These are phyloP conservation scores for Xestia sexstrigata DNA, from an alignment of 2,888 invertebrate species.

Conservation along the genomic window DNA sequence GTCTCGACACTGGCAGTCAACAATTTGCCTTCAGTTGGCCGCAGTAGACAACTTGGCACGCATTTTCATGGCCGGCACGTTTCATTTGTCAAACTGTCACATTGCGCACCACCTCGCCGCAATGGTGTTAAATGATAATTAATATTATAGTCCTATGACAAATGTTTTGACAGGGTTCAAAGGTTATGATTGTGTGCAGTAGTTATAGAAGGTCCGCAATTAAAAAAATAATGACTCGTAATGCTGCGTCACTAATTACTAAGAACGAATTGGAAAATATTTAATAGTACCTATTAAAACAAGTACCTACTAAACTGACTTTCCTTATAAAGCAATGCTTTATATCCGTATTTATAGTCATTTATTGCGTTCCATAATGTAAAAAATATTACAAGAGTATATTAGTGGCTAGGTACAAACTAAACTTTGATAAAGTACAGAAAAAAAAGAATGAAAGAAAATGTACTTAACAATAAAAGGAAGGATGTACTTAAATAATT, in stretches of 20 bases:
- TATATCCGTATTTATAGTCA: neutral
- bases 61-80: slow-evolving; percentile 64
- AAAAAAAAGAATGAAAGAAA: too few relatives aligned
- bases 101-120: slow-evolving; percentile 39
- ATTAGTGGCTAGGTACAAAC: too few relatives aligned
- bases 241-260: neutral
- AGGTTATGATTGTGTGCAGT: neutral
- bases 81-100: slow-evolving; percentile 64
- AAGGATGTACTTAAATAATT: too few relatives aligned
- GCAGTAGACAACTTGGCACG: slow-evolving; percentile 7
- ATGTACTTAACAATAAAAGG: too few relatives aligned
- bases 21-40: slow-evolving; percentile 39
- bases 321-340: neutral
- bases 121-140: slow-evolving; percentile 57
- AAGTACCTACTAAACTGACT: neutral
- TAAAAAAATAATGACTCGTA: neutral
- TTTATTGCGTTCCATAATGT: neutral
- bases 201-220: neutral
- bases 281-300: neutral
- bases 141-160: slow-evolving; percentile 43
- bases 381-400: too few relatives aligned
- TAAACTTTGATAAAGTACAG: too few relatives aligned
- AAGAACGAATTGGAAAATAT: neutral
- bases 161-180: slow-evolving; percentile 13
- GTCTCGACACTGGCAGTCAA: slow-evolving; percentile 23